A percentile compares a stretch with the other conserved stretches of the same genome.
Evolutionary conservation across 2,888 invertebrate species (phyloP).

Genomic region (Acheta domesticus): DNA sequence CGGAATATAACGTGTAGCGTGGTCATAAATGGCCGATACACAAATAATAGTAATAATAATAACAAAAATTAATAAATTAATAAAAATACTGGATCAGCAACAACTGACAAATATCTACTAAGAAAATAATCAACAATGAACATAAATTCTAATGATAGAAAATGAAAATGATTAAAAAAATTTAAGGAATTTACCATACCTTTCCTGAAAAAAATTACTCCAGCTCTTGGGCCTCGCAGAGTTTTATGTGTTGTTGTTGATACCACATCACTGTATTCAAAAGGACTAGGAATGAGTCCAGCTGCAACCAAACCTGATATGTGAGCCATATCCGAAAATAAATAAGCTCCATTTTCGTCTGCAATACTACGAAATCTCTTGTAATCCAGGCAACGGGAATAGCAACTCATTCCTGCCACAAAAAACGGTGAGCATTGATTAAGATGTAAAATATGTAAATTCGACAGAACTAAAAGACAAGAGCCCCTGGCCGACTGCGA

Average conservation of each 20-base stretch:
- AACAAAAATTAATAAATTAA: too few species aligned
- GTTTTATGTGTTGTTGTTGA: conserved; percentile 96
- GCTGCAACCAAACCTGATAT: conserved; percentile 89
- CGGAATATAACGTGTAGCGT: too few species aligned
- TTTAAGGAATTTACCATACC: conserved; percentile 46
- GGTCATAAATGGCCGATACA: too few species aligned
- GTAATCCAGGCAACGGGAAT: conserved; percentile 90
- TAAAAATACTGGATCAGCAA: too few species aligned
- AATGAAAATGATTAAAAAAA: too few species aligned
- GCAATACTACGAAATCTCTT: conserved; percentile 80
- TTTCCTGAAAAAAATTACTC: conserved; percentile 88
- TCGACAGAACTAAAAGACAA: too few species aligned
- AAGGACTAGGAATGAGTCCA: conserved; percentile 83
- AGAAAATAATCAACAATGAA: too few species aligned
- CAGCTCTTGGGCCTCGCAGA: conserved; percentile 77
- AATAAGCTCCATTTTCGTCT: conserved; percentile 76
- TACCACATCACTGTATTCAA: conserved; percentile 87
- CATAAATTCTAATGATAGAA: too few species aligned
- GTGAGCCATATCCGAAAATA: conserved; percentile 96
- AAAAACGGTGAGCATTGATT: not conserved
- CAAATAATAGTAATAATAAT: too few species aligned
- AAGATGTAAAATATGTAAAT: too few species aligned
- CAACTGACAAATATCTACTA: too few species aligned
- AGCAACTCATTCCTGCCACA: conserved; percentile 72
- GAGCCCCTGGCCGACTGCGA: too few species aligned